These are phyloP conservation scores for Dasypogon diadema DNA, from an alignment of 2,888 invertebrate species.

Conservation along the genomic window DNA sequence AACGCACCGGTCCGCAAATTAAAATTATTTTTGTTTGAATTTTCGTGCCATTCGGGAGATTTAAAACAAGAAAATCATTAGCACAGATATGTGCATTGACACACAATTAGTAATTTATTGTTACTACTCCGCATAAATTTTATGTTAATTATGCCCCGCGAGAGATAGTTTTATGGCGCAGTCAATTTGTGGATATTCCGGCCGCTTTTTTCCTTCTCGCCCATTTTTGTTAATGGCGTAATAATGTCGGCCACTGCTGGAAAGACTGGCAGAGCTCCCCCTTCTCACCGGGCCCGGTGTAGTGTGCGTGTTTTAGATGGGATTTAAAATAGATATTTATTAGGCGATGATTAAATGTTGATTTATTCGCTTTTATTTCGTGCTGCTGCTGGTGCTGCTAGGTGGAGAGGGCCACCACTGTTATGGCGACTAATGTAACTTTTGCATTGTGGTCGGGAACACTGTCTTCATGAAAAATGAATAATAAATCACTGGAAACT, in stretches of 20 bases:
- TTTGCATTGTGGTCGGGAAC: too few relatives aligned
- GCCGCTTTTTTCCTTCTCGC: background rate
- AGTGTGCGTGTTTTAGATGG: background rate
- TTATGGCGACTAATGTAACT: too few relatives aligned
- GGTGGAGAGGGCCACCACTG: too few relatives aligned
- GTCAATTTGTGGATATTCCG: conserved; percentile 26
- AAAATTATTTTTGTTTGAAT: conserved; percentile 45
- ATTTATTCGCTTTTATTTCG: too few relatives aligned
- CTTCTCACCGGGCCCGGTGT: too few relatives aligned
- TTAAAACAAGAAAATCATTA: conserved; percentile 48
- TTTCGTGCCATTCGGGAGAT: conserved; percentile 45
- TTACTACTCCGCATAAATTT: conserved; percentile 46
- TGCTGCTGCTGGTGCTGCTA: too few relatives aligned
- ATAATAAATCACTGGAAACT: too few relatives aligned
- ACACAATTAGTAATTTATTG: conserved; percentile 50
- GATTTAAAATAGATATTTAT: conserved; percentile 16
- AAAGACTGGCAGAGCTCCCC: background rate
- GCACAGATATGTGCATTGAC: conserved; percentile 44
- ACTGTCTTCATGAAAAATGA: too few relatives aligned
- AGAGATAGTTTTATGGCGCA: conserved; percentile 46
- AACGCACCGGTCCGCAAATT: conserved; percentile 33
- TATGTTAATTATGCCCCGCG: conserved; percentile 47
- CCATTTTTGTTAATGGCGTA: conserved; percentile 11
- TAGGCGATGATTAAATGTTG: conserved; percentile 11
- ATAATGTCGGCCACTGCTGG: conserved; percentile 1